phyloP scores from a whole-genome alignment of 1,140 invertebrate genomes.

The Drosophila ogumai region DNA sequence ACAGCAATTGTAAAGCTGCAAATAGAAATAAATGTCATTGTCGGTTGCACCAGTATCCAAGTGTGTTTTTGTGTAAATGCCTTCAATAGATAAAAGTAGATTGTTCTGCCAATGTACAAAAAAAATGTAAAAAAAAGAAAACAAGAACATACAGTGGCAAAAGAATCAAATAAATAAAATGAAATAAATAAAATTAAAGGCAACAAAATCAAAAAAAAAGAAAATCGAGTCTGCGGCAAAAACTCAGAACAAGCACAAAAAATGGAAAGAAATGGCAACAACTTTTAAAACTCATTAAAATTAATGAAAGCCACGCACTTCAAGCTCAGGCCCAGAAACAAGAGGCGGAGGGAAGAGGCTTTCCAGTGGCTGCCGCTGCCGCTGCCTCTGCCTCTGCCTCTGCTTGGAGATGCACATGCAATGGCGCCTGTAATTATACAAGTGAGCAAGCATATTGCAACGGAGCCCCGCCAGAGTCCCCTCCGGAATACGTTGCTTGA shows the following conservation, averaged over 20 bases:
- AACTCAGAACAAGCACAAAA: not conserved
- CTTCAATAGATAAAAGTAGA: conserved; percentile 49
- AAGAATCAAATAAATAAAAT: conserved; percentile 66
- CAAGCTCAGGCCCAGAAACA: conserved; percentile 44
- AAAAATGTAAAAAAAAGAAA: conserved; percentile 2
- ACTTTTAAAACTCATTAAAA: conserved; percentile 83
- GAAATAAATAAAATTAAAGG: conserved; percentile 65
- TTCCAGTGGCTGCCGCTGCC: conserved; percentile 1
- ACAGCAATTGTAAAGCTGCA: conserved; percentile 53
- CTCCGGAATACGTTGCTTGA: conserved; percentile 61
- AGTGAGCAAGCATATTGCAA: conserved; percentile 80
- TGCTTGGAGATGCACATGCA: conserved; percentile 54
- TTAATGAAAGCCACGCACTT: conserved; percentile 83
- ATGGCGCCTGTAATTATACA: conserved; percentile 81
- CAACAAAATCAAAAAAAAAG: not conserved
- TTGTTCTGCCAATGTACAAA: too few species aligned
- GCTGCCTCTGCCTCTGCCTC: not conserved
- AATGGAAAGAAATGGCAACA: conserved; percentile 73
- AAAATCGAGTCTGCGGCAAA: not conserved
- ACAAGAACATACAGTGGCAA: conserved; percentile 10
- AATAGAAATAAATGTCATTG: conserved; percentile 69
- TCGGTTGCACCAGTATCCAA: conserved; percentile 2
- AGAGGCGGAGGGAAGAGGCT: conserved; percentile 4
- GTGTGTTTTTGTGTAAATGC: conserved; percentile 10
- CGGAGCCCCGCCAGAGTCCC: not conserved